Evolutionary conservation across 2,888 invertebrate genomes (phyloP).

Genomic region (Onthophagus sagittarius): DNA sequence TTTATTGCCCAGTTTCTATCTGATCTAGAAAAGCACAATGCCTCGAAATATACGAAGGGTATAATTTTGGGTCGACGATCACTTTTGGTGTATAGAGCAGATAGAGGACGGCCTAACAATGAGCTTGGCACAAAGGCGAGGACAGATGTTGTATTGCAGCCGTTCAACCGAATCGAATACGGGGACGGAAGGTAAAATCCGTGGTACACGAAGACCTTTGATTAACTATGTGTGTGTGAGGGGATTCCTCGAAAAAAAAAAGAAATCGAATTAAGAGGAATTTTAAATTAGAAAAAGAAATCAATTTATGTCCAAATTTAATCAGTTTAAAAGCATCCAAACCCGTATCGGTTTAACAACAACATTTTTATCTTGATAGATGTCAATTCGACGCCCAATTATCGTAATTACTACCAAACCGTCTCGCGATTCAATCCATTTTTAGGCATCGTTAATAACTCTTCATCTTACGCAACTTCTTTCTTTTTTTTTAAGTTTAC

Average conservation of each 20-base stretch:
- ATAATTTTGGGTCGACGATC: not conserved
- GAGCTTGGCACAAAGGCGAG: not conserved
- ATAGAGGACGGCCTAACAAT: not conserved
- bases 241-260: not conserved
- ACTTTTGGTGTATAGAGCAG: not conserved
- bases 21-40: not conserved
- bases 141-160: not conserved
- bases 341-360: not conserved
- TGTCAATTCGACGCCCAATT: not conserved
- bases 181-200: not conserved
- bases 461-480: not conserved
- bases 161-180: not conserved
- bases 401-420: not conserved
- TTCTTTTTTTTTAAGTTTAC: too few relatives aligned
- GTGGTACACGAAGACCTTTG: not conserved
- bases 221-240: not conserved
- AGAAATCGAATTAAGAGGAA: not conserved
- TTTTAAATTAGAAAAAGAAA: not conserved
- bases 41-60: not conserved
- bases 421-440: not conserved
- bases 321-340: not conserved
- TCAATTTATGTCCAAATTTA: not conserved
- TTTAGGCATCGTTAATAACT: not conserved
- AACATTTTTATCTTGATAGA: not conserved
- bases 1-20: not conserved